Evolutionary conservation across 2,113 vertebrate genomes (phyloP).

Genomic region (Notiomystis cincta): DNA sequence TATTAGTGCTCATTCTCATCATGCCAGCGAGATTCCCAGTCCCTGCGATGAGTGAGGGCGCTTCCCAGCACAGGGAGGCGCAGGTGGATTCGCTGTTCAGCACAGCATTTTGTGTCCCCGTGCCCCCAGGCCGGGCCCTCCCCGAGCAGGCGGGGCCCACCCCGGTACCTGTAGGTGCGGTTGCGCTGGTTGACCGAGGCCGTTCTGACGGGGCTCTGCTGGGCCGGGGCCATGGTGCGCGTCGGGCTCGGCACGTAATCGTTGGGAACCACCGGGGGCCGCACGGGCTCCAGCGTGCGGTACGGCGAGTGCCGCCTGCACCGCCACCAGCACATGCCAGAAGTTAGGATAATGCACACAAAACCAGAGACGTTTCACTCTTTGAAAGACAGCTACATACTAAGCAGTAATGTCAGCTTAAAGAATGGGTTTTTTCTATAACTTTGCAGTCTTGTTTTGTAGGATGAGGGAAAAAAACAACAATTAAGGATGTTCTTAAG

Average conservation of each 20-base stretch:
- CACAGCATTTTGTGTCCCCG: background rate
- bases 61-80: background rate
- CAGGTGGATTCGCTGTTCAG: background rate
- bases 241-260: slow-evolving; percentile 99
- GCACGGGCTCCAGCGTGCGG: slow-evolving; percentile 96
- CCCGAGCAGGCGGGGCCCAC: background rate
- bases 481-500: background rate
- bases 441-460: background rate
- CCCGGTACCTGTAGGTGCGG: slow-evolving; percentile 98
- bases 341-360: background rate
- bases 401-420: background rate
- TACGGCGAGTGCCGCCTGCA: slow-evolving; percentile 98
- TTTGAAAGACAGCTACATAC: background rate
- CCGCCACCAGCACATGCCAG: slow-evolving; percentile 61
- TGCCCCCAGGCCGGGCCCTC: background rate
- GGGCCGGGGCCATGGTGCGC: slow-evolving; percentile 89
- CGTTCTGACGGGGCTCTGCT: slow-evolving; percentile 95
- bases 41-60: background rate
- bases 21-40: background rate
- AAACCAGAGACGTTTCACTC: background rate
- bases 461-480: background rate
- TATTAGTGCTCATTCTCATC: background rate
- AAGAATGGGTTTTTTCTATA: rapidly evolving
- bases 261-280: slow-evolving; percentile 98
- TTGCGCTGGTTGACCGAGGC: slow-evolving; percentile 98